Conservation (phyloP, 2,113 vertebrate genomes). For the Megatriorchis doriae region DNA sequence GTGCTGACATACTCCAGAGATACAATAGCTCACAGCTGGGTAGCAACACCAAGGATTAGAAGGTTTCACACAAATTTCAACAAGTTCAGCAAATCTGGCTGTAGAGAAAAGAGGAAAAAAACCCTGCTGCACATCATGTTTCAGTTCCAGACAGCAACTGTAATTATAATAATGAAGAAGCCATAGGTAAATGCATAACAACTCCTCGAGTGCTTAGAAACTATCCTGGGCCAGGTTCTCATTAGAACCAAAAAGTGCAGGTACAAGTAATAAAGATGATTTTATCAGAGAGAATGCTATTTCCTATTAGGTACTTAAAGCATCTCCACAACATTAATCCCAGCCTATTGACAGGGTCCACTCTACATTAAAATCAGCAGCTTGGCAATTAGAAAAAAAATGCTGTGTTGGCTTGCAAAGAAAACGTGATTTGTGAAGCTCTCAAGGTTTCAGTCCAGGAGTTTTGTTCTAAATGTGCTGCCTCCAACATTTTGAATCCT, state of each 20-base stretch:
- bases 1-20: background rate
- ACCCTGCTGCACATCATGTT: background rate
- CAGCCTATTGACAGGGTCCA: background rate
- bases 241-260: background rate
- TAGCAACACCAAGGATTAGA: background rate
- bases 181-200: background rate
- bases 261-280: background rate
- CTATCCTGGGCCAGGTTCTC: background rate
- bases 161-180: background rate
- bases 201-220: background rate
- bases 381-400: constrained; percentile 31
- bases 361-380: constrained; percentile 23
- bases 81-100: background rate
- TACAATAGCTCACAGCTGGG: background rate
- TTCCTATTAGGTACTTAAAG: background rate
- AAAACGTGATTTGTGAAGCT: constrained; percentile 50
- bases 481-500: constrained; percentile 6
- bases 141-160: background rate
- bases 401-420: constrained; percentile 11
- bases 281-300: background rate
- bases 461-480: constrained; percentile 36
- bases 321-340: constrained; percentile 36
- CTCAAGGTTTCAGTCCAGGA: constrained; percentile 30
- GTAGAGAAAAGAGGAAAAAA: background rate
- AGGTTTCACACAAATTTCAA: background rate